These are phyloP conservation scores for Drosophila dunni DNA, from an alignment of 1,140 invertebrate species.

Conservation along the genomic window DNA sequence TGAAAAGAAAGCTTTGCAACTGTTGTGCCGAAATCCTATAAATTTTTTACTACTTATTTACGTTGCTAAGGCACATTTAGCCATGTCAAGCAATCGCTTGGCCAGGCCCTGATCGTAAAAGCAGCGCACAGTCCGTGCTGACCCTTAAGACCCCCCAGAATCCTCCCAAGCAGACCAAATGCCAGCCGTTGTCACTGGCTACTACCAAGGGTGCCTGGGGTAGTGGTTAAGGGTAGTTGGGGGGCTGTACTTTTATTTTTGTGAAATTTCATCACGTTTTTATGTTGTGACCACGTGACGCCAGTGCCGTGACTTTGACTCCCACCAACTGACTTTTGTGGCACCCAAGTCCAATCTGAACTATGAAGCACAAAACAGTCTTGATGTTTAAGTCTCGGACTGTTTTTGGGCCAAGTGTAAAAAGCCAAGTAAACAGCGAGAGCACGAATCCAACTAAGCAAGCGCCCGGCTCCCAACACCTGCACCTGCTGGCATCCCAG, in stretches of 20 bases:
- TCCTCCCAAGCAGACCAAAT: conserved; percentile 38
- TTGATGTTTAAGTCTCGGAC: conserved; percentile 26
- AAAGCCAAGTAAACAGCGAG: conserved; percentile 1
- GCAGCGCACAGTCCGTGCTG: conserved; percentile 7
- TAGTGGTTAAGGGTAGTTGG: conserved; percentile 23
- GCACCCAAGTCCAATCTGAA: conserved; percentile 33
- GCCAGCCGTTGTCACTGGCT: conserved; percentile 57
- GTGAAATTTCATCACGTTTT: conserved; percentile 84
- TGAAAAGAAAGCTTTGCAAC: conserved; percentile 53
- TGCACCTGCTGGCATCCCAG: conserved; percentile 71
- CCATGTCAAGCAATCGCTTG: conserved; percentile 76
- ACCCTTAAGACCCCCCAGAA: neutral
- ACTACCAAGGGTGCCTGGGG: neutral
- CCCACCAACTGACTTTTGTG: conserved; percentile 26
- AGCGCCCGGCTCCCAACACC: conserved; percentile 36
- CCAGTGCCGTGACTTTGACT: conserved; percentile 60
- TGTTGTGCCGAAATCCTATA: conserved; percentile 77
- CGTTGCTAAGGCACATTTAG: conserved; percentile 81
- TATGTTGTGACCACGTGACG: conserved; percentile 85
- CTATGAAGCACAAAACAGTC: conserved; percentile 27
- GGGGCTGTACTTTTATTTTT: conserved; percentile 75
- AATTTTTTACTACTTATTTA: conserved; percentile 83
- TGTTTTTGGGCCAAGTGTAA: conserved; percentile 31
- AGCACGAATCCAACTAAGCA: conserved; percentile 23
- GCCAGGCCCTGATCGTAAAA: conserved; percentile 76